Conservation (phyloP, 2,113 vertebrate species). For the Cebidichthys violaceus region DNA sequence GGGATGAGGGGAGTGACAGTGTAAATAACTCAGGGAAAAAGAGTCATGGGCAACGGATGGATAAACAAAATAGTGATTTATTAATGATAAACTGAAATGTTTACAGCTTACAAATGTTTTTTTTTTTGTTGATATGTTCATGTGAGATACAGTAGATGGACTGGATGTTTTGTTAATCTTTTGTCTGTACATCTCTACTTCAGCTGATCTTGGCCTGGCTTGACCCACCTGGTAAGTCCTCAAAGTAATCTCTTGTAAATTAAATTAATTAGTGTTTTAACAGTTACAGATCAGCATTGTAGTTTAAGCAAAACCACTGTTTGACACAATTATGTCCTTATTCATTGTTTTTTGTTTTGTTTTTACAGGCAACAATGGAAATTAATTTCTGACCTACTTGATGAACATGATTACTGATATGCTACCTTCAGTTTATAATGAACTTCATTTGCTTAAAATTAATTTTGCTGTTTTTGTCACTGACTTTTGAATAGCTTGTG, state of each 20-base stretch:
- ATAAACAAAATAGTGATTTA: no score
- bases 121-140: not conserved
- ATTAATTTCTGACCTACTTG: not conserved
- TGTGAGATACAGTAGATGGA: not conserved
- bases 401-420: not conserved
- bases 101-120: no score
- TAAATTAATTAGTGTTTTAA: no score
- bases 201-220: no score
- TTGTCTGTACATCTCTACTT: not conserved
- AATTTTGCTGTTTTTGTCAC: not conserved
- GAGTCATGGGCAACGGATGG: no score
- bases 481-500: not conserved
- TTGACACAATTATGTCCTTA: not conserved
- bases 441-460: not conserved
- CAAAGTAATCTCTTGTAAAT: not conserved
- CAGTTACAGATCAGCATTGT: not conserved
- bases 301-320: not conserved
- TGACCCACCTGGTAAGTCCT: no score
- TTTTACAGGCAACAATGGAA: constrained; percentile 1
- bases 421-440: not conserved
- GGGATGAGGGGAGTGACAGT: no score
- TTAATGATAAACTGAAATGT: no score
- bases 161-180: not conserved
- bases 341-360: no score
- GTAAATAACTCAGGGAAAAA: no score